Conservation (phyloP, 2,797 vertebrate species). For the Chaetodon trifasciatus region DNA sequence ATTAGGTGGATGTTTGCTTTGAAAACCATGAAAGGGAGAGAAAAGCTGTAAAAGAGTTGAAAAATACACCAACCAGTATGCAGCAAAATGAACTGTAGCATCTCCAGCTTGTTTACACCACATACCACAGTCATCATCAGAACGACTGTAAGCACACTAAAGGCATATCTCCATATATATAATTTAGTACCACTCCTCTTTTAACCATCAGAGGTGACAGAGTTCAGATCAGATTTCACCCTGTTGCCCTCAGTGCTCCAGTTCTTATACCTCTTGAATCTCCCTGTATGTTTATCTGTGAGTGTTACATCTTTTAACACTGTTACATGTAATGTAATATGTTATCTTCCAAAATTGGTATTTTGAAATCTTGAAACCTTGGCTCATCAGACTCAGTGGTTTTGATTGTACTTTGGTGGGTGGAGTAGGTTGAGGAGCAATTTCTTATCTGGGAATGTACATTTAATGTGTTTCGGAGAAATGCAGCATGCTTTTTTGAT, state of each 20-base stretch:
- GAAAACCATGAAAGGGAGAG: slow-evolving; percentile 45
- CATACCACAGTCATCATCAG: slow-evolving; percentile 9
- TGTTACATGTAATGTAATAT: slow-evolving; percentile 12
- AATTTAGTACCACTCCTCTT: background rate
- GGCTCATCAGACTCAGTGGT: slow-evolving; percentile 8
- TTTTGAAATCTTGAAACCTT: slow-evolving; percentile 33
- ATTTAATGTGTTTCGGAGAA: slow-evolving; percentile 5
- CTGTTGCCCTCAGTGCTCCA: background rate
- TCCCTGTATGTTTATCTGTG: background rate
- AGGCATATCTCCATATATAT: background rate
- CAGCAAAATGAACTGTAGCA: background rate
- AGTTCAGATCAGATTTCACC: background rate
- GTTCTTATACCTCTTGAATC: slow-evolving; percentile 1
- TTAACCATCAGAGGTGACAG: background rate
- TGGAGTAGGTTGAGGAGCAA: slow-evolving; percentile 1
- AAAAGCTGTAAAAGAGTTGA: slow-evolving; percentile 9
- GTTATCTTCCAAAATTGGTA: slow-evolving; percentile 13
- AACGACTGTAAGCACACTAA: background rate
- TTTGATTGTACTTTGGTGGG: slow-evolving; percentile 17
- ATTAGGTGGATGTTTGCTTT: slow-evolving; percentile 54
- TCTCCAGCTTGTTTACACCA: background rate
- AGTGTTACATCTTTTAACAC: background rate
- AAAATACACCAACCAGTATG: slow-evolving; percentile 11
- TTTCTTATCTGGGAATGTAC: background rate
- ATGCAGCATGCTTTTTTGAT: background rate